Percentiles rank a stretch among this genome's conserved stretches.
Evolutionary conservation across 2,888 invertebrate species (phyloP).

Genomic region (Andrena praecox): DNA sequence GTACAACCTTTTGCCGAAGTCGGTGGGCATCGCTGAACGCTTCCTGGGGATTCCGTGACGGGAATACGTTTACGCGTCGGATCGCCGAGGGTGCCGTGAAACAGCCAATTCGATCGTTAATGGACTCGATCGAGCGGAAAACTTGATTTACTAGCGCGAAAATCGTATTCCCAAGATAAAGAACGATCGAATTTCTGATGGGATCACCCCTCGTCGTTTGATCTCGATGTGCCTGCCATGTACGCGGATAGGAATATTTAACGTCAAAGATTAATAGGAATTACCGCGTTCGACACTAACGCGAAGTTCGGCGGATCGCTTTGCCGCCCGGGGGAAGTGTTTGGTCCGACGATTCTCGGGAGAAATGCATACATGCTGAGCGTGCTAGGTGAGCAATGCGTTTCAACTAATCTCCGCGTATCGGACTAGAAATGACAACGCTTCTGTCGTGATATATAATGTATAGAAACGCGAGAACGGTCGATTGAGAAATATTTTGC

Average conservation of each 20-base stretch:
- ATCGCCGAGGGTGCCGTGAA: constrained; percentile 9
- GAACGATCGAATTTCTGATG: constrained; percentile 34
- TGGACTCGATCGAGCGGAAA: constrained; percentile 7
- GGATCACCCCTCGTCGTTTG: constrained; percentile 8
- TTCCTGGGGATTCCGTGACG: constrained; percentile 75
- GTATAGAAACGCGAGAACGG: neutral
- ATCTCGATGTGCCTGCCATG: neutral
- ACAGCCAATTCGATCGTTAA: constrained; percentile 51
- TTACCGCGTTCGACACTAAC: neutral
- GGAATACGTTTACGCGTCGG: constrained; percentile 71
- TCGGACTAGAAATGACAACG: too few relatives aligned
- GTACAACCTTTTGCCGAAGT: constrained; percentile 79
- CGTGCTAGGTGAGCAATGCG: neutral
- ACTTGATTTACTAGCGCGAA: neutral
- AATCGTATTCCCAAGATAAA: neutral
- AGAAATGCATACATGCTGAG: neutral
- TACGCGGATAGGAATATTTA: too few relatives aligned
- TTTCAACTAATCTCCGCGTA: constrained; percentile 1
- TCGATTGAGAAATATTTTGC: neutral
- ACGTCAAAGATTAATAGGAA: neutral
- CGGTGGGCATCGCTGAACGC: constrained; percentile 80
- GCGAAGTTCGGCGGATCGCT: neutral
- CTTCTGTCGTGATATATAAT: neutral
- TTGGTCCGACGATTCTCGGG: neutral
- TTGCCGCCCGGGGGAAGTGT: neutral